Base-by-base conservation (phyloP, 2,797 vertebrate species). In the Hyperoplus lanceolatus region DNA sequence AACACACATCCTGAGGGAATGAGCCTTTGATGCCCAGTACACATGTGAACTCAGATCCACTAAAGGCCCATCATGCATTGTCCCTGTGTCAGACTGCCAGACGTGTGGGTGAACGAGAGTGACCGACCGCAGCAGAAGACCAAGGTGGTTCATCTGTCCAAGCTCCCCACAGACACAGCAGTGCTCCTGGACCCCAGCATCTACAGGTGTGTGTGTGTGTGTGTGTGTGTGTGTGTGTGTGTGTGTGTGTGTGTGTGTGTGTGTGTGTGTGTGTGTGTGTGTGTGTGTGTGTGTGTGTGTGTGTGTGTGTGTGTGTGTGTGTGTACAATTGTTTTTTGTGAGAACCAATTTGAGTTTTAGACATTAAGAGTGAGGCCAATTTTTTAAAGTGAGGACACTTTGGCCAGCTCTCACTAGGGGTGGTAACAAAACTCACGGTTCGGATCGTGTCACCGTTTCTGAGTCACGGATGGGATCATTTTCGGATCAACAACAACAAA, bases 21-120 rank as follows among this genome's bases (percentile, higher is more conserved):
- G 43, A 45, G 43, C 43, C 43, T 45, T 45, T 45, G 43, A 45
- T 45, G 7, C 43, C 10, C 4, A 50, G 13, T 54, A n/a, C 63
- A 12, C n/a, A 12, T 14, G 51, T 48, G 29, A 29, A 29, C 29
- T 29, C 29, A 29, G 29, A 29, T 3, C 29, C 29, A 29, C 29
- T 29, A 29, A 29, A 29, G 29, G 29, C 29, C 29, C 29, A 29
- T 29, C 29, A 29, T 29, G 29, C 29, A 29, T 29, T 55, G 1
- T 48, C 18, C 56, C 11, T 70, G 39, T 65, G 38, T 49, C 93
- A 98, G 97, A 89, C 90, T 99, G 62, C 97, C 97, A 75, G 97
- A 99, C 76, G 97, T 97, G 80, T 99, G 97, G 97, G 97, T 99
- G 93, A 98, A 96, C 79, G 97, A 99, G 94, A 95, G 94, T 78